These are phyloP conservation scores for Ectemnius lituratus DNA, from an alignment of 2,888 invertebrate genomes.

Conservation along the genomic window DNA sequence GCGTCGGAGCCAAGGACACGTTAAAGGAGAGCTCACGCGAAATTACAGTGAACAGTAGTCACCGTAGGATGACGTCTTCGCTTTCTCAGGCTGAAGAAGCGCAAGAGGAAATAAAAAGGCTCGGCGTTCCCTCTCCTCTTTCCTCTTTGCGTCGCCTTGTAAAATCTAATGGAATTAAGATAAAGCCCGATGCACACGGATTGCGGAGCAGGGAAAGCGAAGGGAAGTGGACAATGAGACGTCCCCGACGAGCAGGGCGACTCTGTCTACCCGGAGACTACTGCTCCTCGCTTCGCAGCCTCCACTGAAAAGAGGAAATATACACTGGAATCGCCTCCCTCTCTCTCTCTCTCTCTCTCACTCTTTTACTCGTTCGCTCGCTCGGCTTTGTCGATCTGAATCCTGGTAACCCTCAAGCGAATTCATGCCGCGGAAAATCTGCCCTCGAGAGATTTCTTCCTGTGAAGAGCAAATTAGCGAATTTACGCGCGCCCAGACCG, in stretches of 20 bases:
- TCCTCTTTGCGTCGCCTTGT: conserved; percentile 38
- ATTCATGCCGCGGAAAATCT: conserved; percentile 51
- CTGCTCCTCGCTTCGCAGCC: conserved; percentile 30
- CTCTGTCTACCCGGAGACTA: conserved; percentile 9
- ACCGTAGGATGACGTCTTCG: not conserved
- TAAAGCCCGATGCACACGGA: conserved; percentile 42
- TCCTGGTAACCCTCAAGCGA: conserved; percentile 7
- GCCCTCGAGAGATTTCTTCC: conserved; percentile 47
- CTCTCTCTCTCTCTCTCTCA: not conserved
- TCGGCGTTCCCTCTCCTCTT: conserved; percentile 18
- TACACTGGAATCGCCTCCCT: conserved; percentile 27
- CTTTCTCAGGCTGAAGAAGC: too few relatives aligned
- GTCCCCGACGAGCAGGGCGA: conserved; percentile 19
- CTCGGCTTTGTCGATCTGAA: conserved; percentile 31
- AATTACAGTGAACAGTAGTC: conserved; percentile 38
- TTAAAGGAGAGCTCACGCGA: conserved; percentile 45
- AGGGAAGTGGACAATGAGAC: conserved; percentile 50
- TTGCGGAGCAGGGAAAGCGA: not conserved
- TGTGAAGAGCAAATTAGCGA: conserved; percentile 55
- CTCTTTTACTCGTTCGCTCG: too few relatives aligned
- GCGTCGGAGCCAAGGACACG: conserved; percentile 48
- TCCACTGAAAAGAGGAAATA: conserved; percentile 36
- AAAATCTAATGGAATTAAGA: conserved; percentile 68
- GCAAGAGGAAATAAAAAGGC: not conserved
- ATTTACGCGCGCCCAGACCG: conserved; percentile 42